Conservation (phyloP, 2,797 vertebrate species). For the Sphaeramia orbicularis region DNA sequence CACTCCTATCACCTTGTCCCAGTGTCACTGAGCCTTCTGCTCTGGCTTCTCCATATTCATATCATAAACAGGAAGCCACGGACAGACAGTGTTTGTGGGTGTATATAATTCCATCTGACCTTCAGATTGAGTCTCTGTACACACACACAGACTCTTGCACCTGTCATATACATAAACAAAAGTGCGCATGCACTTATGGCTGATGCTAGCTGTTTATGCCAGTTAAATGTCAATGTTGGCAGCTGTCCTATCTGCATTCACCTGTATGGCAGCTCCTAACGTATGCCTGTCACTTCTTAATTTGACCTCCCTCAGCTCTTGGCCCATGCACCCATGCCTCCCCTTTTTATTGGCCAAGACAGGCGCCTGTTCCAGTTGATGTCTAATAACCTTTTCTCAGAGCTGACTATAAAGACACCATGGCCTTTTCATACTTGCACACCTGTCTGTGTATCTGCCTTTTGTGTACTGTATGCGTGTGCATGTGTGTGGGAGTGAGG, state of each 20-base stretch:
- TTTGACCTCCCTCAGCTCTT: slow-evolving; percentile 45
- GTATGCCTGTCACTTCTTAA: slow-evolving; percentile 71
- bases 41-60: slow-evolving; percentile 85
- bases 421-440: slow-evolving; percentile 83
- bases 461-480: slow-evolving; percentile 26
- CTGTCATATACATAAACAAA: slow-evolving; percentile 66
- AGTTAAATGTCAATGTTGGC: slow-evolving; percentile 84
- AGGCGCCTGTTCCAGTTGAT: slow-evolving; percentile 79
- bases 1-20: slow-evolving; percentile 80
- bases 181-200: slow-evolving; percentile 42
- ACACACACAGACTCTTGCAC: slow-evolving; percentile 33
- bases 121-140: slow-evolving; percentile 66
- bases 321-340: slow-evolving; percentile 40
- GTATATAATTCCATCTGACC: slow-evolving; percentile 73
- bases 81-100: slow-evolving; percentile 55
- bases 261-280: slow-evolving; percentile 70
- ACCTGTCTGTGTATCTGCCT: slow-evolving; percentile 58
- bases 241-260: slow-evolving; percentile 82
- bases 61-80: slow-evolving; percentile 69
- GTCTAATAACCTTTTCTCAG: slow-evolving; percentile 86
- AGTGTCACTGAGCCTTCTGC: slow-evolving; percentile 82
- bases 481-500: slow-evolving; percentile 23
- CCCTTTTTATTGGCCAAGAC: slow-evolving; percentile 75
- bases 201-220: slow-evolving; percentile 69
- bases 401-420: slow-evolving; percentile 79